Conservation (phyloP, 2,888 invertebrate genomes). For the Pammene fasciana region DNA sequence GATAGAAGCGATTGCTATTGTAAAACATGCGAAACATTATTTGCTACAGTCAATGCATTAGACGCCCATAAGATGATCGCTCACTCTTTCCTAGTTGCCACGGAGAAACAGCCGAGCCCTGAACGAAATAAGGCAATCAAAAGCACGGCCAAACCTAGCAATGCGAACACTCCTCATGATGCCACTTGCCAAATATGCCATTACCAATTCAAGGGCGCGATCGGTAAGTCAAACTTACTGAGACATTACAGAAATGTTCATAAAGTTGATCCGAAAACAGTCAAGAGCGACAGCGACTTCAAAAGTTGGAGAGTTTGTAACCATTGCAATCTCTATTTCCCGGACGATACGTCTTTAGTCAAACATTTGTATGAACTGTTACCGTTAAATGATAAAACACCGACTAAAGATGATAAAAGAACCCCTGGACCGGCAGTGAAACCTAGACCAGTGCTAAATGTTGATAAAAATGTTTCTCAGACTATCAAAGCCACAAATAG, state of each 20-base stretch:
- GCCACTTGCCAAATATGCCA: constrained; percentile 42
- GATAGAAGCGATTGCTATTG: constrained; percentile 54
- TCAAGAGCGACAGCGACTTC: not conserved
- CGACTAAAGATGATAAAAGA: constrained; percentile 11
- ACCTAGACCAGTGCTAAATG: constrained; percentile 23
- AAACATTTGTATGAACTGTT: constrained; percentile 60
- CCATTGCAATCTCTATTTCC: constrained; percentile 57
- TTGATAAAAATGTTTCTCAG: constrained; percentile 4
- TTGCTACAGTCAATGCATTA: constrained; percentile 58
- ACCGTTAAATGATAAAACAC: constrained; percentile 44
- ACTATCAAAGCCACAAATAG: constrained; percentile 6
- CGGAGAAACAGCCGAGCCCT: constrained; percentile 24
- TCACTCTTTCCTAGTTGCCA: constrained; percentile 59
- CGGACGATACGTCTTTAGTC: constrained; percentile 53
- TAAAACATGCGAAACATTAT: constrained; percentile 54
- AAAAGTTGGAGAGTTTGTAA: constrained; percentile 50
- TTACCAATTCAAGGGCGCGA: not conserved
- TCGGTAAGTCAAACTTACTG: not conserved
- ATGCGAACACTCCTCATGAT: constrained; percentile 23
- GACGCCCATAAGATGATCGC: constrained; percentile 60
- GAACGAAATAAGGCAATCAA: constrained; percentile 45
- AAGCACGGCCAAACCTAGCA: constrained; percentile 42
- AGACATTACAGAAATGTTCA: constrained; percentile 30
- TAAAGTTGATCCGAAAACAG: constrained; percentile 8
- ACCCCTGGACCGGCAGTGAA: constrained; percentile 24